Evolutionary conservation across 2,888 invertebrate genomes (phyloP), one percentile per base, ranked within the genome.

Genomic region (Choreutis nemorana): DNA sequence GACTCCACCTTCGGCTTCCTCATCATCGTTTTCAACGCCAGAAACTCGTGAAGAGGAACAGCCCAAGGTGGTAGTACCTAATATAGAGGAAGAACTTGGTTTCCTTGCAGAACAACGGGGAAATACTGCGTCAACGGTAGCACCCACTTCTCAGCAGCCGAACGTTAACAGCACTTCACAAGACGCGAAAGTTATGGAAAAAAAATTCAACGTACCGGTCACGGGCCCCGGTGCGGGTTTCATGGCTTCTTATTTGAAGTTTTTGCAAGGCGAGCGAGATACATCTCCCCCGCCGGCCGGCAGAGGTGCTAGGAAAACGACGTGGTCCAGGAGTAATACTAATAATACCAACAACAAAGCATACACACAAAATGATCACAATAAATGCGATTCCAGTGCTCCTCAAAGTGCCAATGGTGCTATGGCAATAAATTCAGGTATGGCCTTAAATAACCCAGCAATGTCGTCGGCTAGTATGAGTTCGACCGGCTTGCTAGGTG

Each of bases 211-310:
- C 52, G 77, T 80, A 51, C 81, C 82, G 37, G 72, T 81, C 38
- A 77, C 78, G 45, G 81, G 82, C 47, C 83, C 85, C 35, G 85
- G 86, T 46, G 83, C 87, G 29, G 90, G 90, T 38, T 92, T 92
- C 65, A 90, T 91, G 90, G 90, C 88, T 57, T 91, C 91, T 68
- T 92, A 91, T 67, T 80, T 91, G 43, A 91, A 91, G 67, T 92
- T 92, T 66, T 72, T 90, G 42, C 87, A 89, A 72, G 91, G 91
- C 41, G 91, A 91, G 59, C 82, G 90, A 24, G 91, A 91, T 44
- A 86, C 87, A 25, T 90, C 91, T 39, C 90, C 91, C 12, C 90
- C 91, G 30, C 89, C 90, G 35, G 82, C 84, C 42, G 78, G 83
- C 48, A 79, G 86, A 40, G 83, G 84, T 39, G 83, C 85, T 38